Base-by-base conservation (phyloP, 1,140 invertebrate genomes). In the Heliconius hermathena region DNA sequence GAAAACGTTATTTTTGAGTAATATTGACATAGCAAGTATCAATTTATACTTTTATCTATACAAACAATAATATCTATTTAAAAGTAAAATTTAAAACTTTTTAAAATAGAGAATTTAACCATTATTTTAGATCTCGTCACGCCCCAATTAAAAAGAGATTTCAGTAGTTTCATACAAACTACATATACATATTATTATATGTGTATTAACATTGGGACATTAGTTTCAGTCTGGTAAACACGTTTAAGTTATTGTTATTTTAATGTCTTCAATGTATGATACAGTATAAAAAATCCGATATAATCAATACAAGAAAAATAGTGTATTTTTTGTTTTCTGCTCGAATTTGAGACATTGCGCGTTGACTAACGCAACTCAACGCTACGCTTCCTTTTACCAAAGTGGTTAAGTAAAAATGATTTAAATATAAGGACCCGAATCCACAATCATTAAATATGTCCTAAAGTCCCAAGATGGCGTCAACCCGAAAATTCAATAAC, bases 221-320 rank as follows among this genome's bases (percentile, higher is more conserved):
- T 66, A 66, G 60, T 66, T 66, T 66, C 22, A 66, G 60, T 66
- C 60, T 66, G 22, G 60, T 66, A 66, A 29, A 0, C 60, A 66
- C 60, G 60, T 26, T 16, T 4, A 66, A 22, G n/a, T 66, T 3
- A 66, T 29, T 66, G 11, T 66, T 26, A 26, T 66, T 29, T 29
- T 66, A 66, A 11, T 26, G 3, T 16, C 41, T 16, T 22, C 8
- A 66, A 22, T 57, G 8, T 54, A 13, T 5, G 1, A 60, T 9
- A 26, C 8, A 26, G 22, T 60, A 22, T 60, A 9, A 22, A 54
- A 54, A 54, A 20, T 8, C 20, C 4, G 20, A 8, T 52, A 52
- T 20, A 54, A 20, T 54, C 11, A 13, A 46, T 46, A 46, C 9
- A 3, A 13, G 41, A 4, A 13, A 41, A 41, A 16, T 38, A 11